Base-by-base conservation (phyloP, 2,888 invertebrate species). In the Amiota minor region DNA sequence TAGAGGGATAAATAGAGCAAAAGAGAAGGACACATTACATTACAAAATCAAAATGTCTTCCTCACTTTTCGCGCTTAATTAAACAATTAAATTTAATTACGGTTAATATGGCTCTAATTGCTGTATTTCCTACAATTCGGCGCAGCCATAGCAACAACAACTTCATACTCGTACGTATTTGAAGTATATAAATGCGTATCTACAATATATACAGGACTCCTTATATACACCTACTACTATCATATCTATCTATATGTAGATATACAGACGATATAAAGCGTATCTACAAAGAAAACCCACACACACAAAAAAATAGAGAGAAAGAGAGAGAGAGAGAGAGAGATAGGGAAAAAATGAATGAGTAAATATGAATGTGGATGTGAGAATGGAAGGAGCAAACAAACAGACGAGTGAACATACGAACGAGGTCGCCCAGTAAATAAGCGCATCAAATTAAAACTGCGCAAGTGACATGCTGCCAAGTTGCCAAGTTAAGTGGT, bases 41-140 rank as follows among this genome's bases (percentile, higher is more conserved):
- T 81, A 78, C 80, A 81, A 81, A 80, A 83, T 83, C 83, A 84
- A 84, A 83, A 83, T 85, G 84, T 81, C 80, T 84, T 82, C 79
- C 83, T 82, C 81, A 84, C 83, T 85, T 85, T 85, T 84, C 81
- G 82, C 87, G 88, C 87, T 89, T 89, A 89, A 89, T 89, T 89
- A 89, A 89, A 89, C 89, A 89, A 89, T 89, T 89, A 87, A 87
- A 87, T 89, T 89, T 89, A 89, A 89, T 89, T 88, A 89, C 88
- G 86, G 89, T 89, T 89, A 89, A 89, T 89, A 89, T 88, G 88
- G 87, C 86, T 89, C 89, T 89, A 89, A 89, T 89, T 89, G 89
- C 85, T 85, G 83, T 83, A 86, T 86, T 88, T 88, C 87, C 87
- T 87, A 82, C 83, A 81, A 79, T 77, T 56, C 53, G 20, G 70